Conservation (phyloP, 2,888 invertebrate species). For the Boloria selene region DNA sequence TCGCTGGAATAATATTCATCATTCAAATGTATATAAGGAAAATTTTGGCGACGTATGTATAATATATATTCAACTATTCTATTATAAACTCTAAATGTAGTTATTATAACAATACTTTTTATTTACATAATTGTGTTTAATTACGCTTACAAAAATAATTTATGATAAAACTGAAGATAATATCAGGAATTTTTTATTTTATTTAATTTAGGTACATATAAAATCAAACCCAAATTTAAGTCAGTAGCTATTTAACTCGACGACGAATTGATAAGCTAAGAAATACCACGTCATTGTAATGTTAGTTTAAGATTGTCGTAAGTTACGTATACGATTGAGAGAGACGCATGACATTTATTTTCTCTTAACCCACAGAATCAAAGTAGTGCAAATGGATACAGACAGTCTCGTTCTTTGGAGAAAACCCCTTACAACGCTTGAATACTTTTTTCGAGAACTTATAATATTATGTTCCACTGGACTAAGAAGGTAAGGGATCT, state of each 20-base stretch:
- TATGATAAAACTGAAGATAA: no score
- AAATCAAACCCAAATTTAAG: no score
- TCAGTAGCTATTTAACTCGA: no score
- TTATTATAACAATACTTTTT: no score
- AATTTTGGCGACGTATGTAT: background rate
- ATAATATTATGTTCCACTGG: constrained; percentile 82
- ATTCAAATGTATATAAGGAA: background rate
- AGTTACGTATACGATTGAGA: background rate
- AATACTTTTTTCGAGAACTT: constrained; percentile 90
- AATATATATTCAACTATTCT: background rate
- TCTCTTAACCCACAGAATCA: constrained; percentile 51
- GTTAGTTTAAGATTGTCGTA: no score
- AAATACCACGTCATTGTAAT: no score
- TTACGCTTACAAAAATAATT: no score
- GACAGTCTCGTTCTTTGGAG: constrained; percentile 90
- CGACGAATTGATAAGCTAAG: no score
- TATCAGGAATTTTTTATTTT: no score
- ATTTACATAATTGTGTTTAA: no score
- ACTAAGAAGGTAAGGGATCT: constrained; percentile 61
- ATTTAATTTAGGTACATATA: no score
- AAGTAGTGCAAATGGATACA: constrained; percentile 78
- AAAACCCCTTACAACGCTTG: constrained; percentile 88
- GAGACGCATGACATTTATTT: background rate
- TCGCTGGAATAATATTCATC: background rate
- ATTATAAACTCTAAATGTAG: no score